These are phyloP conservation scores for Lepidotrigona ventralis DNA, from an alignment of 1,140 invertebrate species.

Conservation along the genomic window DNA sequence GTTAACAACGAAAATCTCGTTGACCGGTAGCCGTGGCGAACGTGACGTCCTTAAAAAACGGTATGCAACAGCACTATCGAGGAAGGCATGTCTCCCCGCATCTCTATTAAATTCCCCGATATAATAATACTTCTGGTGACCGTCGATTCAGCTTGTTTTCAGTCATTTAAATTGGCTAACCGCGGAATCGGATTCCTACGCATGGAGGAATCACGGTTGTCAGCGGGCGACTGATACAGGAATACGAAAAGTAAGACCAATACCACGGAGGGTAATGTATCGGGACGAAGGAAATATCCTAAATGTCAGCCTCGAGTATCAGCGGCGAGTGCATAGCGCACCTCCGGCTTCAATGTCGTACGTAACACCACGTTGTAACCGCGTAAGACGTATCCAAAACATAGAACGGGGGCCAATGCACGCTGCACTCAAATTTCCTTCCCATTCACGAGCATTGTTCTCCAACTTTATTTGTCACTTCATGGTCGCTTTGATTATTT, in stretches of 20 bases:
- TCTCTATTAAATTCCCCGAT: conserved; percentile 5
- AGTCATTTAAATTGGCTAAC: conserved; percentile 37
- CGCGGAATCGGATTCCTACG: conserved; percentile 34
- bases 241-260: conserved; percentile 29
- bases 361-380: conserved; percentile 57
- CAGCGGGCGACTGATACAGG: conserved; percentile 38
- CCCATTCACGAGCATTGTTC: conserved; percentile 75
- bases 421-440: conserved; percentile 62
- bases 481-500: conserved; percentile 80
- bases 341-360: conserved; percentile 46
- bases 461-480: conserved; percentile 80
- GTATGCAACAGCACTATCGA: conserved; percentile 2
- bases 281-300: conserved; percentile 49
- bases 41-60: conserved; percentile 26
- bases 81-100: conserved; percentile 41
- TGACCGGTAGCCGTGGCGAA: conserved; percentile 22
- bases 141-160: conserved; percentile 23
- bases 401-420: conserved; percentile 59
- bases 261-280: conserved; percentile 45
- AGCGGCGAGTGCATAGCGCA: conserved; percentile 60
- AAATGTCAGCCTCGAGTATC: conserved; percentile 68
- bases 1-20: conserved; percentile 47
- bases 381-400: conserved; percentile 50
- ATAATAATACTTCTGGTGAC: conserved; percentile 9
- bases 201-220: conserved; percentile 38